phyloP scores from a whole-genome alignment of 2,113 vertebrate genomes.

The Tautogolabrus adspersus region DNA sequence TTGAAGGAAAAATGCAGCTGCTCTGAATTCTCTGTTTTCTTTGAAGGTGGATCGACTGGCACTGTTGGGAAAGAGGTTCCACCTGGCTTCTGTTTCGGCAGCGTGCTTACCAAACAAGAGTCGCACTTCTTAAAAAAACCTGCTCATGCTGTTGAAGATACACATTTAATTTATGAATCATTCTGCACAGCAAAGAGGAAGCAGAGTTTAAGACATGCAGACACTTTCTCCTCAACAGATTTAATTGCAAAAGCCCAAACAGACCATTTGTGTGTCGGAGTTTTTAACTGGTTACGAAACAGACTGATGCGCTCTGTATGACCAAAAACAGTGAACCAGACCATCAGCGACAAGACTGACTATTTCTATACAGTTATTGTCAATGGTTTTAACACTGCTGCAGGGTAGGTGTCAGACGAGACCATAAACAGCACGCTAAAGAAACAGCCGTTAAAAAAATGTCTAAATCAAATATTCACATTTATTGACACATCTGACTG shows the following conservation, averaged over 20 bases:
- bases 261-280: too few relatives aligned
- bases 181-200: not conserved
- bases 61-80: conserved; percentile 17
- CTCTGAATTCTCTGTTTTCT: conserved; percentile 32
- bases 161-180: not conserved
- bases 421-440: too few relatives aligned
- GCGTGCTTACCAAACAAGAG: not conserved
- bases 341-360: too few relatives aligned
- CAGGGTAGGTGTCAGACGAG: too few relatives aligned
- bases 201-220: not conserved
- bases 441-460: too few relatives aligned
- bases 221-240: not conserved
- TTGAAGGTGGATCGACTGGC: conserved; percentile 28
- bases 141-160: not conserved
- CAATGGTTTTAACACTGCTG: too few relatives aligned
- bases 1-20: conserved; percentile 27
- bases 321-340: too few relatives aligned
- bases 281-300: too few relatives aligned
- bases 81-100: conserved; percentile 21
- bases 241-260: not conserved
- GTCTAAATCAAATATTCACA: too few relatives aligned
- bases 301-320: too few relatives aligned
- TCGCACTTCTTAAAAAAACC: not conserved
- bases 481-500: too few relatives aligned
- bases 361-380: too few relatives aligned